Base-by-base conservation (phyloP, 2,888 invertebrate species). In the Aleiodes testaceus region DNA sequence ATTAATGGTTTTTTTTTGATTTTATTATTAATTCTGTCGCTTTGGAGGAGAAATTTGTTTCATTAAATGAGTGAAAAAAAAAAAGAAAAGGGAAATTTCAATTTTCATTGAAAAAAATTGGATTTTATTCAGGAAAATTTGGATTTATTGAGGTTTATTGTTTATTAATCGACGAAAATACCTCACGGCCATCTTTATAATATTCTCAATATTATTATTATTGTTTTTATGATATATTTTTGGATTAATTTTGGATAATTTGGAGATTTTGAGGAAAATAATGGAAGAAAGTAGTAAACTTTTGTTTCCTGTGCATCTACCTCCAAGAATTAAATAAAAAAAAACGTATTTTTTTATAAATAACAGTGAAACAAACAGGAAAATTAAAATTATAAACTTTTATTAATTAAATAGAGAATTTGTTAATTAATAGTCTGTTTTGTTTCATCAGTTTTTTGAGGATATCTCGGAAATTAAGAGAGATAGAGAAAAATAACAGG, bases 311-410 rank as follows among this genome's bases (percentile, higher is more conserved):
- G 44, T 45, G 20, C 44, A 44, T 20, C 61, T 61, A 61, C 44
- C 61, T 61, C 61, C 44, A 16, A 16, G 9, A n/a, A n/a, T n/a
- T n/a, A n/a, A n/a, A n/a, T 18, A 44, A 61, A 42, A 42, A 61
- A 18, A n/a, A 61, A 61, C 7, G 42, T 20, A 42, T 20, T 61
- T 44, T n/a, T 61, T 44, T 61, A 61, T 61, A 42, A 44, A 42
- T 42, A 61, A 44, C 61, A 18, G 6, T 42, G 42, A 42, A 59
- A 59, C 6, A 61, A 18, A 61, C 61, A 45, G 68, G 72, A 47
- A 66, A 71, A 74, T 69, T 49, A 59, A 66, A 47, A 65, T 50
- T 22, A 36, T 47, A 44, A 52, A 61, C 7, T 61, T 45, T 12
- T 20, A 53, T 18, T 30, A 30, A 26, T 26, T 5, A 26, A 26